Evolutionary conservation across 64 coral and sea anemone species (phyloP).

Genomic region (Trachythela sp.): DNA sequence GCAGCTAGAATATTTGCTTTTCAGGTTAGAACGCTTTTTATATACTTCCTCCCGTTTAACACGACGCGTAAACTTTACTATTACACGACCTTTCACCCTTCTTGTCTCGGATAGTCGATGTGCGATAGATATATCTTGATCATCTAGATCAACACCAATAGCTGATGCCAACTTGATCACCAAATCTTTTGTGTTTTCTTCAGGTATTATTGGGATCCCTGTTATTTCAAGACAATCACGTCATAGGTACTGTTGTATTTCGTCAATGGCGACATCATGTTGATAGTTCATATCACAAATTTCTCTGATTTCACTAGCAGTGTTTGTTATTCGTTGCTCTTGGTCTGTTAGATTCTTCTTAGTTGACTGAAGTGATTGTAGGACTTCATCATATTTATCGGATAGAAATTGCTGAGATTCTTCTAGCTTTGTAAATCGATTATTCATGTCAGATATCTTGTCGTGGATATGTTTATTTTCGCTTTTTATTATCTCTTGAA

Average conservation of each 20-base stretch:
- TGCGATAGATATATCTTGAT: slow-evolving; percentile 34
- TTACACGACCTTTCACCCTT: slow-evolving; percentile 40
- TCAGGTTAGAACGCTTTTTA: neutral
- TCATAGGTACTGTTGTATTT: slow-evolving; percentile 36
- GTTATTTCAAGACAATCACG: slow-evolving; percentile 40
- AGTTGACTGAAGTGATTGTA: slow-evolving; percentile 8
- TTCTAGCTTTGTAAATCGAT: slow-evolving; percentile 19
- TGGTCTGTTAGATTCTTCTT: neutral
- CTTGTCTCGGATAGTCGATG: slow-evolving; percentile 39
- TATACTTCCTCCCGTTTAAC: slow-evolving; percentile 37
- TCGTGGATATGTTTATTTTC: neutral
- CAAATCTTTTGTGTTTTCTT: slow-evolving; percentile 21
- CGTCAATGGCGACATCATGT: slow-evolving; percentile 15
- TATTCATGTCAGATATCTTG: neutral
- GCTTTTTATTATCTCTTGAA: neutral
- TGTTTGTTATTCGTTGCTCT: neutral
- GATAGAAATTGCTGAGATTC: slow-evolving; percentile 1
- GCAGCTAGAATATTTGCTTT: neutral
- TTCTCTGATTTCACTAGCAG: no score
- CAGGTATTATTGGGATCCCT: slow-evolving; percentile 9
- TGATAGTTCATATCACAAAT: no score
- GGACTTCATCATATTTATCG: slow-evolving; percentile 31
- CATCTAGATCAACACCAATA: slow-evolving; percentile 16
- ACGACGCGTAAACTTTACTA: slow-evolving; percentile 29
- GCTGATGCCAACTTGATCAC: neutral